A percentile compares a stretch with the other conserved stretches of the same genome.
Conservation (phyloP, 2,113 vertebrate species). For the Dromaius novaehollandiae region DNA sequence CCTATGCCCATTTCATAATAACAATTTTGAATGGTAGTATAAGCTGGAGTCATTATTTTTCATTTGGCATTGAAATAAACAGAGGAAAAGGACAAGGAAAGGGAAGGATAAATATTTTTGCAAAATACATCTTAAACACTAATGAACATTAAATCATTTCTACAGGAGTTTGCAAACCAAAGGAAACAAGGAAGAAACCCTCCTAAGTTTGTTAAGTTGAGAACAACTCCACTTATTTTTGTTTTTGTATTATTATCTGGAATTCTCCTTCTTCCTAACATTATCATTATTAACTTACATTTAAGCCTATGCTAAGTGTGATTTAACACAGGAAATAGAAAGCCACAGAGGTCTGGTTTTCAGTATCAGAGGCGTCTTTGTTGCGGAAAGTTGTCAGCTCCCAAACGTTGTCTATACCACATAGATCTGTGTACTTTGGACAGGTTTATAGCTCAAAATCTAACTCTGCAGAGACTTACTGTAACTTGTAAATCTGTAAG, state of each 20-base stretch:
- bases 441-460: slow-evolving; percentile 68
- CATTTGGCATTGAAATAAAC: slow-evolving; percentile 36
- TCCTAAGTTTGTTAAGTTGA: not conserved
- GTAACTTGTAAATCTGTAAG: slow-evolving; percentile 74
- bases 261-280: slow-evolving; percentile 47
- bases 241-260: not conserved
- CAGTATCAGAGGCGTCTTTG: slow-evolving; percentile 73
- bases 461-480: slow-evolving; percentile 55
- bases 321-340: slow-evolving; percentile 59
- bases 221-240: not conserved
- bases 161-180: not conserved
- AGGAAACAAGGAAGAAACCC: slow-evolving; percentile 36
- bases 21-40: not conserved
- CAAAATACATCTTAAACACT: not conserved
- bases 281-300: slow-evolving; percentile 31
- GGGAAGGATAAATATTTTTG: slow-evolving; percentile 47
- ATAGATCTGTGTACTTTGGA: slow-evolving; percentile 69
- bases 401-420: slow-evolving; percentile 44
- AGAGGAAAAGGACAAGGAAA: slow-evolving; percentile 53
- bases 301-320: slow-evolving; percentile 45
- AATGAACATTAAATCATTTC: slow-evolving; percentile 40
- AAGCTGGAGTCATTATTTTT: slow-evolving; percentile 26
- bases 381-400: slow-evolving; percentile 71
- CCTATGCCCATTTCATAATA: not conserved
- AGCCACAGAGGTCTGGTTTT: slow-evolving; percentile 60